phyloP scores from a whole-genome alignment of 1,140 invertebrate species.

The Agraylea sexmaculata region DNA sequence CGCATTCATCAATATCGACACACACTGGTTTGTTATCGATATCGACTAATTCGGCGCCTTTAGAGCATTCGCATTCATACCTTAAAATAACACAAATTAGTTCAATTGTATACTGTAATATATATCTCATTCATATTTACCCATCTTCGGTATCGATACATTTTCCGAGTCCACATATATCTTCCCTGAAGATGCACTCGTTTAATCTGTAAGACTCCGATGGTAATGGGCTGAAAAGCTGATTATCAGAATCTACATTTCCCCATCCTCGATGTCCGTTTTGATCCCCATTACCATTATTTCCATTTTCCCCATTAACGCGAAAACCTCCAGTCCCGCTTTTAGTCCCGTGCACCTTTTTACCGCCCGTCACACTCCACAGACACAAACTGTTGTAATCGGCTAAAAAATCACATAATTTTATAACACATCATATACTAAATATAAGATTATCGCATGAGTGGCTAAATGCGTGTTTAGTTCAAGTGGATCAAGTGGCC shows the following conservation, averaged over 20 bases:
- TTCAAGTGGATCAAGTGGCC: too few relatives aligned
- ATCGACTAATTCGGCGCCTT: conserved; percentile 32
- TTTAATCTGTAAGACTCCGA: conserved; percentile 44
- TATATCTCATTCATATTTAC: too few relatives aligned
- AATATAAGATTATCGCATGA: too few relatives aligned
- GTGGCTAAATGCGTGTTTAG: too few relatives aligned
- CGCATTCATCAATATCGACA: conserved; percentile 56
- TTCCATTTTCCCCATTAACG: conserved; percentile 4
- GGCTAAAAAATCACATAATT: conserved; percentile 11
- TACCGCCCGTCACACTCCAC: conserved; percentile 10
- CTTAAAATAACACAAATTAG: conserved; percentile 22
- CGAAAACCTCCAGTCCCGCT: conserved; percentile 20
- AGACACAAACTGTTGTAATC: conserved; percentile 20
- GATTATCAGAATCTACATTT: conserved; percentile 3
- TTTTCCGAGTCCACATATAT: conserved; percentile 65
- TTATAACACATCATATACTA: too few relatives aligned
- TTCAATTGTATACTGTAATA: too few relatives aligned
- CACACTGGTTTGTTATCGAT: conserved; percentile 37
- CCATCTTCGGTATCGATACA: conserved; percentile 66
- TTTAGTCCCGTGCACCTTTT: conserved; percentile 24
- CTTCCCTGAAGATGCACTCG: conserved; percentile 60
- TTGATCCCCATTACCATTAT: conserved; percentile 14
- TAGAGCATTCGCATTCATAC: conserved; percentile 35
- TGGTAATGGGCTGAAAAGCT: conserved; percentile 13
- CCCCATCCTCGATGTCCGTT: conserved; percentile 3